Base-by-base conservation (phyloP, 2,797 vertebrate species). In the Protosalanx chinensis region DNA sequence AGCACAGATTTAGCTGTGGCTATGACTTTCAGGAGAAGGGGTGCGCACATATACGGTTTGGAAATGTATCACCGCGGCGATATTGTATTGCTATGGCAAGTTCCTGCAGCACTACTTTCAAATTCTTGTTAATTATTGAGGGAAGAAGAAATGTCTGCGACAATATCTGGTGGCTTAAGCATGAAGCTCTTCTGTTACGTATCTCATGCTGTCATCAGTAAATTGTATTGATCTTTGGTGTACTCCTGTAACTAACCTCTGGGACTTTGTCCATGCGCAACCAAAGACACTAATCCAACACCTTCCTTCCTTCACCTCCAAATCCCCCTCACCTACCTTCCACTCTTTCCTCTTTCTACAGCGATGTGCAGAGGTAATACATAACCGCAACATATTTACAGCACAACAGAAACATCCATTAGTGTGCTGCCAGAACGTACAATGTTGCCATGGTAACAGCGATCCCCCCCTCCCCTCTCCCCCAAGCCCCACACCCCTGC, bases 381-480 rank as follows among this genome's bases (percentile, higher is more conserved):
- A 70, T 61, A 60, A 70, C 56, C 30, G 51, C 67, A 30, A 68
- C 67, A 57, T 61, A 27, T 70, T 70, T 62, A 61, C 15, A 33
- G 56, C 53, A 10, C 37, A 49, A 33, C 49, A 63, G 49, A 16
- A 46, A 27, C 51, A 23, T 60, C 68, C 58, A 61, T 63, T 60
- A 62, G 37, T 33, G 60, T 63, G 57, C 15, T 32, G 46, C 49
- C 65, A 56, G 7, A 12, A 46, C 41, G 13, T 58, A 35, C 33
- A 30, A 68, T 18, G 56, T 75, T 70, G 51, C 68, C 73, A 49
- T 70, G 73, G 64, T 68, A 70, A 75, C 68, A 35, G 53, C 58
- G 6, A 27, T 37, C 35, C 32, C 53, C 33, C 33, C 33, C 33
- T 6, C 33, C 33, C 33, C 33, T 12, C 41, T 10, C 37, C 35